phyloP scores from a whole-genome alignment of 2,797 vertebrate genomes.

The Cheirogaleus major region DNA sequence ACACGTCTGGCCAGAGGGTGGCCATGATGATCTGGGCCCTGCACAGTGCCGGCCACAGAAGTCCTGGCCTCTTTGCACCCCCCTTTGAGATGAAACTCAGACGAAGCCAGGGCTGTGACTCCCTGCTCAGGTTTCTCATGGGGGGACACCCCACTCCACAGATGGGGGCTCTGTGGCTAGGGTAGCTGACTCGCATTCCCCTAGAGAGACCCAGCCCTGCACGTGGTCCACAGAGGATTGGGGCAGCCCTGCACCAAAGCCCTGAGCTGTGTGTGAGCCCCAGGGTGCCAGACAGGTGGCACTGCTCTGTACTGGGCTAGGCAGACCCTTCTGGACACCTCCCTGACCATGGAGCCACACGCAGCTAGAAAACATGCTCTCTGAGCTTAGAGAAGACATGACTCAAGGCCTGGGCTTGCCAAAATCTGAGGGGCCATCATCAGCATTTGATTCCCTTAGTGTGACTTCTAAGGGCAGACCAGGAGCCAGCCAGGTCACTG shows the following conservation, averaged over 20 bases:
- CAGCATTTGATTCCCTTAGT: background rate
- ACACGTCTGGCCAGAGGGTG: background rate
- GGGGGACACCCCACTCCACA: background rate
- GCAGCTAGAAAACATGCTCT: background rate
- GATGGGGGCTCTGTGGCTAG: background rate
- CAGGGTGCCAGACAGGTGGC: background rate
- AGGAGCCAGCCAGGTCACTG: background rate
- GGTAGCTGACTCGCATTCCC: background rate
- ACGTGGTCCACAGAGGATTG: background rate
- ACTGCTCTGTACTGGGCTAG: background rate
- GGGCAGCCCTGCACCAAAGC: background rate
- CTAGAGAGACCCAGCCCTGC: background rate
- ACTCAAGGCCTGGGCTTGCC: background rate
- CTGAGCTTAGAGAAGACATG: background rate
- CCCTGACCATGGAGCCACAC: background rate
- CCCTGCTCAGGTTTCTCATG: background rate
- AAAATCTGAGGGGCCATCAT: background rate
- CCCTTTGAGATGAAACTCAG: background rate
- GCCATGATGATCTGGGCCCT: background rate
- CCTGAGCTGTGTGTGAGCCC: background rate
- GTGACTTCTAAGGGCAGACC: background rate
- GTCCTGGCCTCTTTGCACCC: background rate
- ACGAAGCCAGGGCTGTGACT: background rate
- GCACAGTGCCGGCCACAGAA: background rate
- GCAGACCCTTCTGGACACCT: background rate